A percentile compares a stretch with the other conserved stretches of the same genome.
These are phyloP conservation scores for Alosa alosa DNA, from an alignment of 2,113 vertebrate species.

Conservation along the genomic window DNA sequence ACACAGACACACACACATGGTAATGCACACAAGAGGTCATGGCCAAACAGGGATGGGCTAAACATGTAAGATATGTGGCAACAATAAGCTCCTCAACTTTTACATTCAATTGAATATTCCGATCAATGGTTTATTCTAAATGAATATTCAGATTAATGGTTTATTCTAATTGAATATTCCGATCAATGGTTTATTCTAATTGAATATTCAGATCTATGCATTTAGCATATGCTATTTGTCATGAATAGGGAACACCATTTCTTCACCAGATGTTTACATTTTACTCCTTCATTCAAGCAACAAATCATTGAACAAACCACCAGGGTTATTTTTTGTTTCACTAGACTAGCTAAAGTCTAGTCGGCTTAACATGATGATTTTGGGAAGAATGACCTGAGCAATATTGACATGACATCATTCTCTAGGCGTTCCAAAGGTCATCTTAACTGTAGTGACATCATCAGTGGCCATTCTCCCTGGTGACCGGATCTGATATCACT, in stretches of 20 bases:
- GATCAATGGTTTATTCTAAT: too few species aligned
- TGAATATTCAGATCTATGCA: too few species aligned
- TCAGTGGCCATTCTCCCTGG: too few species aligned
- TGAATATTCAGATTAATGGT: too few species aligned
- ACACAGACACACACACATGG: too few species aligned
- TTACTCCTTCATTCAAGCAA: neutral
- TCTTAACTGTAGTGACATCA: neutral
- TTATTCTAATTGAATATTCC: too few species aligned
- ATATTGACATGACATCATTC: neutral
- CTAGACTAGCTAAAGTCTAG: neutral
- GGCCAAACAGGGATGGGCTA: neutral
- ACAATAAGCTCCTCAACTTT: too few species aligned
- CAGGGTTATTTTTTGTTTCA: neutral
- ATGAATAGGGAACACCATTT: too few species aligned
- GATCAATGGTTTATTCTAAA: too few species aligned
- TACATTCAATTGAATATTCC: too few species aligned
- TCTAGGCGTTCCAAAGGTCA: neutral
- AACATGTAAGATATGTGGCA: neutral
- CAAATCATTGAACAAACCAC: neutral
- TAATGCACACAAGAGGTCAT: too few species aligned
- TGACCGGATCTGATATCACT: neutral
- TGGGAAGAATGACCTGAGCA: neutral
- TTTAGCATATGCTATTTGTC: too few species aligned
- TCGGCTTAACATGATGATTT: neutral
- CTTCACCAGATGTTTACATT: neutral